Evolutionary conservation across 1,140 invertebrate species (phyloP).

Genomic region (Drosophila pseudoananassae): DNA sequence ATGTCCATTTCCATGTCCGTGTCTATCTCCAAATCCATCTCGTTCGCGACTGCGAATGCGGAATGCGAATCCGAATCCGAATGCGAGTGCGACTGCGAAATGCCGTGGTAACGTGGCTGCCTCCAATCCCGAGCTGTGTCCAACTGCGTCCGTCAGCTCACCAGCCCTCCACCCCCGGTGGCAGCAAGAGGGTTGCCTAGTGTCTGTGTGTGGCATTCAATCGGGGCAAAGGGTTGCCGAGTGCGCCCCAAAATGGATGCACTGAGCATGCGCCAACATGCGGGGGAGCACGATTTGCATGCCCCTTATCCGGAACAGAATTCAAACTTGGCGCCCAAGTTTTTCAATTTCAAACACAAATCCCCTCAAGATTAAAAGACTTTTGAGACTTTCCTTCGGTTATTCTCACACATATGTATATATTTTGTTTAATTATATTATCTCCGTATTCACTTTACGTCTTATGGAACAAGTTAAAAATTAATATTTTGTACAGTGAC

Average conservation of each 20-base stretch:
- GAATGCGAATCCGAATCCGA: background rate
- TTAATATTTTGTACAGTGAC: constrained; percentile 62
- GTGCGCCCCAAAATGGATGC: background rate
- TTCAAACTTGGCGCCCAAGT: constrained; percentile 18
- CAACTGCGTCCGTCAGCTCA: constrained; percentile 34
- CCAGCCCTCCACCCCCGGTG: constrained; percentile 4
- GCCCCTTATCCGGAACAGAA: background rate
- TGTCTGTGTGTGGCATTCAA: background rate
- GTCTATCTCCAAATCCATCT: background rate
- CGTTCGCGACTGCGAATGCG: constrained; percentile 4
- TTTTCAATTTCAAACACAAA: too few species aligned
- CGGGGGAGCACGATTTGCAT: constrained; percentile 5
- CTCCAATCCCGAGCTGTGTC: constrained; percentile 45
- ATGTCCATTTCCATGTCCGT: background rate
- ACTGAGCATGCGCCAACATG: constrained; percentile 28
- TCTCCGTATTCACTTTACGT: constrained; percentile 31
- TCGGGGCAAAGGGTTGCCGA: constrained; percentile 22
- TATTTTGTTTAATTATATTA: constrained; percentile 20
- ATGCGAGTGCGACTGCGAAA: constrained; percentile 1
- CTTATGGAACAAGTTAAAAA: constrained; percentile 35
- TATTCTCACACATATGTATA: constrained; percentile 15
- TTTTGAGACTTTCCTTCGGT: background rate
- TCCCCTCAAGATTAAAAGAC: too few species aligned
- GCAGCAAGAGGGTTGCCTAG: constrained; percentile 32
- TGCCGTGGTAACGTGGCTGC: constrained; percentile 37